Percentiles rank a stretch among this genome's conserved stretches.
These are phyloP conservation scores for Oceanodroma leucorhoa DNA, from an alignment of 2,797 vertebrate genomes.

Conservation along the genomic window DNA sequence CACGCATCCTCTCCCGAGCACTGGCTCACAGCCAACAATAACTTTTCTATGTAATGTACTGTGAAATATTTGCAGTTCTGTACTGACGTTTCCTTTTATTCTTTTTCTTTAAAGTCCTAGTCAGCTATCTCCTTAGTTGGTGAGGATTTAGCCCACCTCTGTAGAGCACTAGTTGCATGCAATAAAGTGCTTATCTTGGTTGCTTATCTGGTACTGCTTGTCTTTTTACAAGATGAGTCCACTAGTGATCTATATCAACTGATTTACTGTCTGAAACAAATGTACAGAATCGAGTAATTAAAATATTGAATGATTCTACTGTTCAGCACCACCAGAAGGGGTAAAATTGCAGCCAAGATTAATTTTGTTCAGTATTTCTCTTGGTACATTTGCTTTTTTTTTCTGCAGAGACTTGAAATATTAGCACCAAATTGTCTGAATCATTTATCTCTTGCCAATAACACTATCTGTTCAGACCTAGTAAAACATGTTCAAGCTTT, in stretches of 20 bases:
- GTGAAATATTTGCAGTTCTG: not conserved
- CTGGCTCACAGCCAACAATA: not conserved
- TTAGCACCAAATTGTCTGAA: slow-evolving; percentile 36
- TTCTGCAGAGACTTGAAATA: slow-evolving; percentile 30
- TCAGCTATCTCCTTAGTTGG: not conserved
- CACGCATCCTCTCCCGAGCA: fast-evolving
- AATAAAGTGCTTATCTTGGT: not conserved
- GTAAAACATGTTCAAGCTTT: slow-evolving; percentile 50
- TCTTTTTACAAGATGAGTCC: not conserved
- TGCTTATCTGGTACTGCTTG: not conserved
- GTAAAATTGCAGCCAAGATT: not conserved
- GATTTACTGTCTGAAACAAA: not conserved
- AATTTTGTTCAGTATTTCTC: slow-evolving; percentile 10
- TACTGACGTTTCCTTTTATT: not conserved
- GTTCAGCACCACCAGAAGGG: not conserved
- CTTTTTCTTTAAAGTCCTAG: not conserved
- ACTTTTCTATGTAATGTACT: not conserved
- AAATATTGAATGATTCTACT: not conserved
- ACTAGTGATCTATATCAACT: not conserved
- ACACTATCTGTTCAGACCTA: slow-evolving; percentile 9
- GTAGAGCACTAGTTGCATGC: not conserved
- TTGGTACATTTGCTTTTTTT: not conserved
- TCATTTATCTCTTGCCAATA: slow-evolving; percentile 51
- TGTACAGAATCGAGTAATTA: not conserved
- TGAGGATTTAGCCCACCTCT: not conserved